Evolutionary conservation across 2,797 vertebrate species (phyloP).

Genomic region (Characodon lateralis): DNA sequence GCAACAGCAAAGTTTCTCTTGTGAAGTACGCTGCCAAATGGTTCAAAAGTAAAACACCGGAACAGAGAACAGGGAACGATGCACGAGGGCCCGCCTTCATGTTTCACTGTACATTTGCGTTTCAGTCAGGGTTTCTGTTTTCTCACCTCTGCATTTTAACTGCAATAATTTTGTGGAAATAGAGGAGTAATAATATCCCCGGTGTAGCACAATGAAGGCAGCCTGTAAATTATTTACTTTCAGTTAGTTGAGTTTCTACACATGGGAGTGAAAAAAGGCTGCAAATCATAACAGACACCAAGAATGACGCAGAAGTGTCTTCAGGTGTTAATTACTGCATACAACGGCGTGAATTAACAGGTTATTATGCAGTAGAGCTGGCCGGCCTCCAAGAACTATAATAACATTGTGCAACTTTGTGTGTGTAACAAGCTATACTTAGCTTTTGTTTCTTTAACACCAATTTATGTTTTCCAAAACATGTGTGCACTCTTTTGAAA

Average conservation of each 20-base stretch:
- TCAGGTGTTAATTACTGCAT: not conserved
- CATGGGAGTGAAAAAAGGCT: not conserved
- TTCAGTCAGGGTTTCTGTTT: slow-evolving; percentile 7
- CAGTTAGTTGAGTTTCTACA: not conserved
- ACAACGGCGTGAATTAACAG: not conserved
- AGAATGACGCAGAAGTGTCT: slow-evolving; percentile 1
- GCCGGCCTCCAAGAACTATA: not conserved
- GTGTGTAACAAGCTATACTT: not conserved
- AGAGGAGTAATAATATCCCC: not conserved
- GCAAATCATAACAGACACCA: slow-evolving; percentile 11
- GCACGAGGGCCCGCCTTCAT: not conserved
- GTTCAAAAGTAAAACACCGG: slow-evolving; percentile 18
- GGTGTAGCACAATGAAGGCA: not conserved
- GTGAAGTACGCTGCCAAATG: slow-evolving; percentile 8
- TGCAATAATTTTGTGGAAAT: not conserved
- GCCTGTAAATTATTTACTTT: not conserved
- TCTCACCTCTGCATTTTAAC: not conserved
- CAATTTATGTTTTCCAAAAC: too few species aligned
- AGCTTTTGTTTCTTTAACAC: too few species aligned
- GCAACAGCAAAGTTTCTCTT: slow-evolving; percentile 55
- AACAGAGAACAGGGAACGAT: not conserved
- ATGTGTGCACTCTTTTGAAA: not conserved
- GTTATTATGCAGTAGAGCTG: not conserved
- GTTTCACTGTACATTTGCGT: slow-evolving; percentile 3
- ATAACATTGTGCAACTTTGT: not conserved